These are phyloP conservation scores for Gymnobelideus leadbeateri DNA, from an alignment of 2,113 vertebrate species.

Conservation along the genomic window DNA sequence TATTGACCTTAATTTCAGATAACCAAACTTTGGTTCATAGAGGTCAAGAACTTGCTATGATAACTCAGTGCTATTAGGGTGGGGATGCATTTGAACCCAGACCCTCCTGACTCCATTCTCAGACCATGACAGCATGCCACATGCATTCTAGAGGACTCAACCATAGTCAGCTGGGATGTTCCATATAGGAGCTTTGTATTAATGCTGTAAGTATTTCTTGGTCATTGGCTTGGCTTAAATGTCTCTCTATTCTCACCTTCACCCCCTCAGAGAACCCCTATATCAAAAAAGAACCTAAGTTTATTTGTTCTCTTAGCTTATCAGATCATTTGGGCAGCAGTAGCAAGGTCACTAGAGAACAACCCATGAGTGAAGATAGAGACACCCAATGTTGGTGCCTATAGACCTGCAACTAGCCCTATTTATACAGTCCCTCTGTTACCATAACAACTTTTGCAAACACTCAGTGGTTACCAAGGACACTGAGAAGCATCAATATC, in stretches of 20 bases:
- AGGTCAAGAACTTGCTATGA: not conserved
- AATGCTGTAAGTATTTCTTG: not conserved
- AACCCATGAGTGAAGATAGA: not conserved
- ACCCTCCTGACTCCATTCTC: not conserved
- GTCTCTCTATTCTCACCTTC: not conserved
- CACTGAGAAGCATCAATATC: fast-evolving
- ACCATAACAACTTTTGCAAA: not conserved
- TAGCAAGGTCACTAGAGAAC: not conserved
- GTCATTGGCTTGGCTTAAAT: not conserved
- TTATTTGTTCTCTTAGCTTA: not conserved
- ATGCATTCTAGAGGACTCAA: not conserved
- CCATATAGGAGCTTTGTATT: not conserved
- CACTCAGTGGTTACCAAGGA: not conserved
- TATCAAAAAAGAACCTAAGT: not conserved
- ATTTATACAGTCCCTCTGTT: too few species aligned
- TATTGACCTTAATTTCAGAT: not conserved
- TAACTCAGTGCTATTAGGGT: not conserved
- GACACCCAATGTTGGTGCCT: not conserved
- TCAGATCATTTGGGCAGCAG: not conserved
- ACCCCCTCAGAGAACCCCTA: not conserved
- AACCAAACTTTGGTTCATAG: not conserved
- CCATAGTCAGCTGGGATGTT: not conserved
- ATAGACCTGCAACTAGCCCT: not conserved
- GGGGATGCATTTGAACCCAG: not conserved
- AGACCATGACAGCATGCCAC: not conserved